Evolutionary conservation across 1,140 invertebrate genomes (phyloP).

Genomic region (Cotesia typhae): DNA sequence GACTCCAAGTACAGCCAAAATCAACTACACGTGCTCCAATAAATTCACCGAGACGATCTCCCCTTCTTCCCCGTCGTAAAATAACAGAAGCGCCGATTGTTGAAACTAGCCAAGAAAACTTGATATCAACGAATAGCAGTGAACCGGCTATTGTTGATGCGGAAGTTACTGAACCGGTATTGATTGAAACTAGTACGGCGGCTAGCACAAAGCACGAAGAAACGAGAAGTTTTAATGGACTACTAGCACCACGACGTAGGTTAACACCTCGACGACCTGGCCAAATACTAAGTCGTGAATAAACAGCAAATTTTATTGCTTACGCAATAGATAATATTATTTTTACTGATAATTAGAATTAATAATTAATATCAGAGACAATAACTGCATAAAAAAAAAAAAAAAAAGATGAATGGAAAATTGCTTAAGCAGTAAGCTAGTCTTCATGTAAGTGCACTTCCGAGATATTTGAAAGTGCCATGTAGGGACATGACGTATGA

Average conservation of each 20-base stretch:
- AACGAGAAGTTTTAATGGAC: constrained; percentile 67
- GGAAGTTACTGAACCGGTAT: constrained; percentile 61
- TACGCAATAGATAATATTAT: background rate
- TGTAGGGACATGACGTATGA: constrained; percentile 38
- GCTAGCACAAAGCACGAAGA: constrained; percentile 63
- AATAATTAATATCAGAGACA: background rate
- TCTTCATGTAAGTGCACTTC: constrained; percentile 49
- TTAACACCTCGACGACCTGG: constrained; percentile 69
- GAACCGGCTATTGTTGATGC: constrained; percentile 54
- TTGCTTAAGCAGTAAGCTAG: constrained; percentile 43
- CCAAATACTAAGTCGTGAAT: constrained; percentile 47
- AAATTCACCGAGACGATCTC: constrained; percentile 53
- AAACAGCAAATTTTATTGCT: background rate
- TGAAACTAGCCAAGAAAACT: constrained; percentile 44
- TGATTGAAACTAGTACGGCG: constrained; percentile 60
- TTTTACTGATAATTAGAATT: background rate
- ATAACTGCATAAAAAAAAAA: background rate
- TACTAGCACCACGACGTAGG: constrained; percentile 70
- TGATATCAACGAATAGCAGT: constrained; percentile 29
- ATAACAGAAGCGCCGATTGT: constrained; percentile 54
- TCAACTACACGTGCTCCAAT: constrained; percentile 55
- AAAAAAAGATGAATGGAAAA: background rate
- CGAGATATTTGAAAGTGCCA: constrained; percentile 39
- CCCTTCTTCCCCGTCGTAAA: constrained; percentile 58
- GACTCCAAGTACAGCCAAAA: constrained; percentile 59